Conservation (phyloP, 2,113 vertebrate species). For the Syngnathus floridae region DNA sequence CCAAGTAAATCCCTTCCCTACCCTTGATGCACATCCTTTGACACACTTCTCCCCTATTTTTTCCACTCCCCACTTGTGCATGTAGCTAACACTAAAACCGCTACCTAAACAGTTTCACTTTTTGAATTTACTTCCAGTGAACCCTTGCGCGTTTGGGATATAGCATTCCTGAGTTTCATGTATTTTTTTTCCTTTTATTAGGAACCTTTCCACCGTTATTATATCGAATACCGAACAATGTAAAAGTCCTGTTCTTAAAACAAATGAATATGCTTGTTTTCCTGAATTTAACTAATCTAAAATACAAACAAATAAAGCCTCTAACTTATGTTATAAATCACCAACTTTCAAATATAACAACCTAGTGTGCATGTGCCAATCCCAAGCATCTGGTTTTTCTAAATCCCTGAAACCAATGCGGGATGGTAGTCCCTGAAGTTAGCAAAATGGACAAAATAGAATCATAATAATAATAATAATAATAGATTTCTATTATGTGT, state of each 20-base stretch:
- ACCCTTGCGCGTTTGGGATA: neutral
- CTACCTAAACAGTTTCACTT: conserved; percentile 51
- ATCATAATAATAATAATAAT: neutral
- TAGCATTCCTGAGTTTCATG: neutral
- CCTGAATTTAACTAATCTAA: neutral
- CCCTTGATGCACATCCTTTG: conserved; percentile 87
- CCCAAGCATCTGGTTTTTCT: conserved; percentile 55
- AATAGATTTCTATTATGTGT: neutral
- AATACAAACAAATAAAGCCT: neutral
- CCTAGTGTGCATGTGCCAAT: conserved; percentile 49
- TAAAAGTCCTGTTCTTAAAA: neutral
- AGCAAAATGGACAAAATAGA: neutral
- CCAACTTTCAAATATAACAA: neutral
- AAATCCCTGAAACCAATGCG: conserved; percentile 50
- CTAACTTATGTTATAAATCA: neutral
- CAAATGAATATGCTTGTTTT: neutral
- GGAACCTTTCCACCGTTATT: no score
- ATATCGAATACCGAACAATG: neutral
- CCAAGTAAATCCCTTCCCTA: conserved; percentile 98
- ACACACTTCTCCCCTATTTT: conserved; percentile 75
- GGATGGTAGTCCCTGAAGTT: conserved; percentile 38
- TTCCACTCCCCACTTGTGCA: conserved; percentile 67
- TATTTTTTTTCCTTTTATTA: no score
- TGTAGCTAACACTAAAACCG: conserved; percentile 60
- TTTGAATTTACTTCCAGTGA: conserved; percentile 8